Evolutionary conservation across 2,113 vertebrate species (phyloP).

Genomic region (Chrysochloris asiatica): DNA sequence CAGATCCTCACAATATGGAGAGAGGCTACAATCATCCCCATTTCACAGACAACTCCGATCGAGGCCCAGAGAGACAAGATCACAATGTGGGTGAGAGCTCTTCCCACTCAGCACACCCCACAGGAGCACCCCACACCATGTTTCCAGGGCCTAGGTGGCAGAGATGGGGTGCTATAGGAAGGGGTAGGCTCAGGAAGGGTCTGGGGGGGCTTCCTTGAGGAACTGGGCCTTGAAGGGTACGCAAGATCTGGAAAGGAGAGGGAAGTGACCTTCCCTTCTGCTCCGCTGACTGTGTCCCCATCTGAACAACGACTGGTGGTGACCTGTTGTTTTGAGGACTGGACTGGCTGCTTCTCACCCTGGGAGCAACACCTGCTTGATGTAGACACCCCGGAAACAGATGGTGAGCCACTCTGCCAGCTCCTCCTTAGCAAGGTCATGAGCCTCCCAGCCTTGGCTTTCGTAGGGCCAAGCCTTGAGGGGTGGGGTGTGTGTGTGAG

Average conservation of each 20-base stretch:
- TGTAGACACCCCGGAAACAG: background rate
- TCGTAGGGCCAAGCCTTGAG: too few species aligned
- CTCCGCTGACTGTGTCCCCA: background rate
- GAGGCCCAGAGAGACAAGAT: background rate
- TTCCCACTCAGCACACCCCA: background rate
- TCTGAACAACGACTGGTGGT: background rate
- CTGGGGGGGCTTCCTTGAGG: background rate
- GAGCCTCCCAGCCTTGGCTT: background rate
- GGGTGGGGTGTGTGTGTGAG: too few species aligned
- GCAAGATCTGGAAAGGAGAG: background rate
- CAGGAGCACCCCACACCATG: too few species aligned
- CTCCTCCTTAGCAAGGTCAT: background rate
- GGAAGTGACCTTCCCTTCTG: background rate
- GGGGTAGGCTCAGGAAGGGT: background rate
- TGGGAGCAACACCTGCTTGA: background rate
- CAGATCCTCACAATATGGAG: background rate
- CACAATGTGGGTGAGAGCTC: background rate
- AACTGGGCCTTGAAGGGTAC: background rate
- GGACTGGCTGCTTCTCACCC: too few species aligned
- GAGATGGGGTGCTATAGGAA: background rate
- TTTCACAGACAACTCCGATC: background rate
- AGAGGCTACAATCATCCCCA: background rate
- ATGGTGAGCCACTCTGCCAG: background rate
- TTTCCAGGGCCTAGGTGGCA: rapidly evolving
- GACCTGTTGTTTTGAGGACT: background rate